Base-by-base conservation (phyloP, 2,113 vertebrate genomes). In the Lophotis ruficrista region DNA sequence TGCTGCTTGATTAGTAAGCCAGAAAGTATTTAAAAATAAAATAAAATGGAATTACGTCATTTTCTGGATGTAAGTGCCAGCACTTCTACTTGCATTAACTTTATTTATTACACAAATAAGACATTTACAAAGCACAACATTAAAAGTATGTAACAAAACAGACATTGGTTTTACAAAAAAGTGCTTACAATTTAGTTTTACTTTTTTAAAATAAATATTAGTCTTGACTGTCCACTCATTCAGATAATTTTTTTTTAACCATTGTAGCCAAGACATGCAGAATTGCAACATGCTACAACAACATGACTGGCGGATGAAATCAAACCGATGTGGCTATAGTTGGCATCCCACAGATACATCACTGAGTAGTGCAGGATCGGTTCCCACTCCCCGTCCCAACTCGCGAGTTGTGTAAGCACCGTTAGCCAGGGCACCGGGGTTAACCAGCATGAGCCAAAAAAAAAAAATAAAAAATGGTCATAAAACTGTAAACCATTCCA, bases 171-270 rank as follows among this genome's bases (percentile, higher is more conserved):
- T 98, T 98, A 98, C 98, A 98, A 98, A 97, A 99, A 99, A 99
- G 99, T 99, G 99, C 99, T 99, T 99, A 99, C 99, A 99, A 96
- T 98, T 99, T 98, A 96, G 91, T 95, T 95, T 95, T 97, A 95
- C 97, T 98, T 98, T 98, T 98, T 99, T 99, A 99, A 98, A 99
- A 99, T 99, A 99, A 99, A 99, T 99, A 99, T 98, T 98, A 98
- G 98, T 98, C 98, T 98, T 96, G 97, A 98, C 92, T 89, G 96
- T 96, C 97, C 97, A 97, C 92, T 97, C 93, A 76, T 98, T 98
- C 97, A 98, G 98, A 97, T 98, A 98, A 96, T 97, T 98, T 97
- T 97, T 80, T 97, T 98, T 98, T 98, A 97, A 97, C 98, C 97
- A 98, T 97, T 97, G 98, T 98, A 98, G 98, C 97, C 98, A 98